A percentile compares a stretch with the other conserved stretches of the same genome.
These are phyloP conservation scores for Origma solitaria DNA, from an alignment of 2,113 vertebrate species.

Conservation along the genomic window DNA sequence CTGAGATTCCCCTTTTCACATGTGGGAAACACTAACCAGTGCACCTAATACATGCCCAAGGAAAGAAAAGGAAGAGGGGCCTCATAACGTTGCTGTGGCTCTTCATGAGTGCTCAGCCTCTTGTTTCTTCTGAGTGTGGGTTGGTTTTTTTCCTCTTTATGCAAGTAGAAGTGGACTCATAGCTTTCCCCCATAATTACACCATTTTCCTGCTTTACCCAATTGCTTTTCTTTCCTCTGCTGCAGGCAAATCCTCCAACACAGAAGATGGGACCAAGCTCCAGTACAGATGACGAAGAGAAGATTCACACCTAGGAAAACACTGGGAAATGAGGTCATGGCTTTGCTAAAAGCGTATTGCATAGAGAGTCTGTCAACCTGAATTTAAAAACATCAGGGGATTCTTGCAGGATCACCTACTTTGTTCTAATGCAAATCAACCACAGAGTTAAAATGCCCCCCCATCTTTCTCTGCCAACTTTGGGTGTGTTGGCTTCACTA, in stretches of 20 bases:
- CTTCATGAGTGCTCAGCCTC: accelerated
- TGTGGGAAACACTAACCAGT: background rate
- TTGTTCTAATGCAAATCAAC: background rate
- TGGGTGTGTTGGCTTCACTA: background rate
- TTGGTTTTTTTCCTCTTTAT: background rate
- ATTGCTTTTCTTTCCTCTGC: background rate
- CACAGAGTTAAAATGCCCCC: background rate
- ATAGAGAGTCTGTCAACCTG: background rate
- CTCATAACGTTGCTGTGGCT: accelerated
- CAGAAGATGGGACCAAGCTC: background rate
- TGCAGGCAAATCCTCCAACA: background rate
- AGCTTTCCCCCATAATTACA: accelerated
- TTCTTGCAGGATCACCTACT: background rate
- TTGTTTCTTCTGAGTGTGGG: background rate
- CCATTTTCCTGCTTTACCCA: background rate
- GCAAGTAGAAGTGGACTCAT: background rate
- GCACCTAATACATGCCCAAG: accelerated
- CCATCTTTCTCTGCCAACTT: background rate
- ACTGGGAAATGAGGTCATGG: background rate
- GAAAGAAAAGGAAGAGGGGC: background rate
- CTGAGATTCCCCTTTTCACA: background rate
- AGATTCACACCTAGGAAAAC: background rate
- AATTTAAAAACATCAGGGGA: background rate
- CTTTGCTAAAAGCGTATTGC: background rate
- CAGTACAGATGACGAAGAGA: background rate